These are phyloP conservation scores for Hoplias malabaricus DNA, from an alignment of 2,113 vertebrate genomes.

Conservation along the genomic window DNA sequence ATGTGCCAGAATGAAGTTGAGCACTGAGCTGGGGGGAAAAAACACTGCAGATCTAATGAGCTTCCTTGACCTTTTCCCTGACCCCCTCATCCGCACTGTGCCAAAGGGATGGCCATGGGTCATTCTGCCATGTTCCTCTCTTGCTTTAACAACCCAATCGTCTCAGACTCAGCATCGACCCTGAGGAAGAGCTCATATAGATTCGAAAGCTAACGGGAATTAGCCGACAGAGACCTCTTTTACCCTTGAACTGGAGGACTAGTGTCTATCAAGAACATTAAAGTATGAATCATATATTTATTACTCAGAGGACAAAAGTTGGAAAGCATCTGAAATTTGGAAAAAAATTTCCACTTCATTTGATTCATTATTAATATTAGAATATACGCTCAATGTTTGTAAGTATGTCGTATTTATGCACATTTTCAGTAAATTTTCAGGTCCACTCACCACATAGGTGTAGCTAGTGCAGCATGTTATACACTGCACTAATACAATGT, in stretches of 20 bases:
- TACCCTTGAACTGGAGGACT: slow-evolving; percentile 18
- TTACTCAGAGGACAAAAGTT: background rate
- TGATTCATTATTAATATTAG: too few species aligned
- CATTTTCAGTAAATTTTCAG: background rate
- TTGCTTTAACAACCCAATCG: slow-evolving; percentile 29
- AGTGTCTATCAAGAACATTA: slow-evolving; percentile 57
- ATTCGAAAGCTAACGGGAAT: slow-evolving; percentile 51
- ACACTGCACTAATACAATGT: background rate
- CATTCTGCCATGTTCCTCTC: slow-evolving; percentile 14
- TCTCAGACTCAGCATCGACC: background rate
- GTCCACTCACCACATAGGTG: background rate
- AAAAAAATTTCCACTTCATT: background rate
- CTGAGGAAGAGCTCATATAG: slow-evolving; percentile 26
- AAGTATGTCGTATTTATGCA: background rate
- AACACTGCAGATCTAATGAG: background rate
- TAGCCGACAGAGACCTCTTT: slow-evolving; percentile 42
- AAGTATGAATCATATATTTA: slow-evolving; percentile 55
- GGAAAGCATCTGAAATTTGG: background rate
- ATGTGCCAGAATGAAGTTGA: background rate
- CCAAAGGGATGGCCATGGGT: background rate
- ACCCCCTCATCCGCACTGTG: background rate
- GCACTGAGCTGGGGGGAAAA: background rate
- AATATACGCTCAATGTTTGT: too few species aligned
- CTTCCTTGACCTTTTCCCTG: slow-evolving; percentile 8
- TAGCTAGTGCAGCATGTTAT: background rate